Base-by-base conservation (phyloP, 1,140 invertebrate genomes). In the Zaprionus gabonicus region DNA sequence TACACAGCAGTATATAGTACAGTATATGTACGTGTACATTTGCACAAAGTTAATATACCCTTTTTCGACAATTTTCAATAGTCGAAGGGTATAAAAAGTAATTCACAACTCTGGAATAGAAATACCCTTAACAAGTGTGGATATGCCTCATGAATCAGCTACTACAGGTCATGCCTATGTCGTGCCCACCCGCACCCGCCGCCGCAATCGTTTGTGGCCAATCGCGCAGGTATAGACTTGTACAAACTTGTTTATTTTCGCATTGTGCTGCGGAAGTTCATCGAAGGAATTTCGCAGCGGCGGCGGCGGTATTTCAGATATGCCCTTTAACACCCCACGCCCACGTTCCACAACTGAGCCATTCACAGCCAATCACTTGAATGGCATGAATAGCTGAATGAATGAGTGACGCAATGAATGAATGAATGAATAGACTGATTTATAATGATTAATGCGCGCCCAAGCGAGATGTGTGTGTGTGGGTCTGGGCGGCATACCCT, bases 401-500 rank as follows among this genome's bases (percentile, higher is more conserved):
- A 66, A 25, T 36, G 27, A 62, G 20, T 64, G 58, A 63, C 34
- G 63, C 49, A 76, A 49, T 70, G 67, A 74, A 57, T 71, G 60
- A 71, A 56, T 73, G 83, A 80, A 78, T 88, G 78, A 88, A 87
- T 79, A 59, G 85, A 74, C 78, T 88, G 84, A 87, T 87, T 87
- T 87, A 87, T 87, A 87, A 90, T 87, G 84, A 87, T 87, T 84
- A 87, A 87, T 87, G 84, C 66, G 71, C 34, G 41, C 76, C 81
- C 23, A 71, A 83, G 68, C 75, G 82, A 15, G 13, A 80, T 86
- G 82, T 71, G 31, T 38, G 36, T 51, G 13, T 23, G 23, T 20
- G 23, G 23, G 23, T 23, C 1, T 23, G 23, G 23, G 23, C 1
- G n/a, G 59, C 9, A 58, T 55, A 7, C 28, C 28, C 28, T 7